Base-by-base conservation (phyloP, 2,888 invertebrate species). In the Sphaerophoria rueppellii region DNA sequence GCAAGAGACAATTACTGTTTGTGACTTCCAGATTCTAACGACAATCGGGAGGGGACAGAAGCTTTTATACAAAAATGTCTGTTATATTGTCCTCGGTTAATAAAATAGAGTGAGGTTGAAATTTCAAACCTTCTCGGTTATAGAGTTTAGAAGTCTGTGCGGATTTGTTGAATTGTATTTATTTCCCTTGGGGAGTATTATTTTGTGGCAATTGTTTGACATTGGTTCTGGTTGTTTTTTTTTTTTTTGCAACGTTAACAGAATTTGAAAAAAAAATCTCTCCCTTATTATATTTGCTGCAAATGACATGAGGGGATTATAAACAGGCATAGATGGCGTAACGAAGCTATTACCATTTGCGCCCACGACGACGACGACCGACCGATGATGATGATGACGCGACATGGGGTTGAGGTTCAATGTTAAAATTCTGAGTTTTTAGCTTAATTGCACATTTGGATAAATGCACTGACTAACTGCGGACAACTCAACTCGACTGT, bases 141-240 rank as follows among this genome's bases (percentile, higher is more conserved):
- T 9, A 11, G 9, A 9, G 43, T 43, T 9, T 43, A 43, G 43
- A 7, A 43, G 24, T 24, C 9, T 43, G 46, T 9, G 48, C 5
- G 34, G 35, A n/a, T 58, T 60, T 71, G 65, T 24, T 24, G 2
- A 24, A 46, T 46, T 43, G 40, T 40, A 43, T 24, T 24, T 71
- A 76, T 76, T 82, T 35, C 81, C 65, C 76, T n/a, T 11, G 40
- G 76, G 76, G 57, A 67, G 35, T 60, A 72, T 77, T 82, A 71
- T 67, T 67, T 67, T 76, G 67, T 6, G 71, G 65, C 54, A 40
- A 72, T 72, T 81, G 72, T 81, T 77, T 82, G 72, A 82, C 77
- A 77, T 72, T 82, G 71, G 24, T 24, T 24, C 24, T 24, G 24
- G 24, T 24, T n/a, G 79, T 61, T 69, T 79, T 54, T 79, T 61